A percentile compares a stretch with the other conserved stretches of the same genome.
Conservation (phyloP, 1,140 invertebrate species). For the Drosophila busckii region DNA sequence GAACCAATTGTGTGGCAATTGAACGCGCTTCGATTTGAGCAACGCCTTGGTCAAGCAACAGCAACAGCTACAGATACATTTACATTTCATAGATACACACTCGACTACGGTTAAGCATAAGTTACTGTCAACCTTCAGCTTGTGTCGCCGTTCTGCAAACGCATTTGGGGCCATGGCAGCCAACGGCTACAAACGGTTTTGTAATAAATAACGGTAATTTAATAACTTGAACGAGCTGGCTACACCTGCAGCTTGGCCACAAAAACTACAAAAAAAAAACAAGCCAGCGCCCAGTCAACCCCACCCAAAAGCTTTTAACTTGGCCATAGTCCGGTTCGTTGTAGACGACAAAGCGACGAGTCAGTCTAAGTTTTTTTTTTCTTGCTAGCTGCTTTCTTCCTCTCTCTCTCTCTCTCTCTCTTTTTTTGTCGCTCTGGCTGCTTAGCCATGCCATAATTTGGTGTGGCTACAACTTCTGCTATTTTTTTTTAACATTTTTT, state of each 20-base stretch:
- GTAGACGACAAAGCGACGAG: constrained; percentile 46
- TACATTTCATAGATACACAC: background rate
- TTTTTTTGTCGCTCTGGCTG: constrained; percentile 13
- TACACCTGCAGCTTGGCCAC: constrained; percentile 48
- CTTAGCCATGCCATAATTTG: constrained; percentile 48
- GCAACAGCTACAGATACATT: constrained; percentile 20
- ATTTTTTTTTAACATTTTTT: constrained; percentile 5
- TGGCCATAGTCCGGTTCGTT: constrained; percentile 10
- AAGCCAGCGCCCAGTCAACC: constrained; percentile 9
- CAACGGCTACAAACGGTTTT: constrained; percentile 58
- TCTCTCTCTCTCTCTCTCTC: constrained; percentile 1
- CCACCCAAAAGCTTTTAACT: background rate
- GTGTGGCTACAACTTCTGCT: constrained; percentile 14
- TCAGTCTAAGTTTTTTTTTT: constrained; percentile 27
- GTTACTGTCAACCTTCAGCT: constrained; percentile 12
- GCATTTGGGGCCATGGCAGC: constrained; percentile 63
- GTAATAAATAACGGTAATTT: constrained; percentile 75
- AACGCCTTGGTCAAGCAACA: constrained; percentile 12
- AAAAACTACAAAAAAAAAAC: constrained; percentile 14
- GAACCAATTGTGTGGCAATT: constrained; percentile 31
- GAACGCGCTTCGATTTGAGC: constrained; percentile 26
- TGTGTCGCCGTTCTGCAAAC: constrained; percentile 44
- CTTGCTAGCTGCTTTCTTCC: constrained; percentile 6
- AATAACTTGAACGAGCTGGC: constrained; percentile 62
- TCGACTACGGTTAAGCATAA: background rate